Base-by-base conservation (phyloP, 1,140 invertebrate genomes). In the Drosophila grimshawi region DNA sequence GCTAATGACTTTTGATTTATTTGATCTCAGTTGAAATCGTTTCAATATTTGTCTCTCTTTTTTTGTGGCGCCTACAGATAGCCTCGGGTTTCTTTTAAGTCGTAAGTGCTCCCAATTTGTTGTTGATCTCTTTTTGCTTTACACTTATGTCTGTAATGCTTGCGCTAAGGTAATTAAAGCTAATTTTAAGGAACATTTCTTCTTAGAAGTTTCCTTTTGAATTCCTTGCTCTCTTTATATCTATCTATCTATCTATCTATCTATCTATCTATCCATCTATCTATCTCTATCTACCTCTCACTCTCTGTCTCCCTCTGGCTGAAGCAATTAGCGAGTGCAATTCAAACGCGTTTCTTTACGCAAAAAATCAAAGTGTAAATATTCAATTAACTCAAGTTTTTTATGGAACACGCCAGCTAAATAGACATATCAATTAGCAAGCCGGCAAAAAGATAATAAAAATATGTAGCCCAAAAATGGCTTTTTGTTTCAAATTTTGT, bases 1-100 rank as follows among this genome's bases (percentile, higher is more conserved):
- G 60, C 61, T 78, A 79, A 76, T 80, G 62, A 39, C 29, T 46
- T 66, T 72, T 69, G 76, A 79, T 78, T 86, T 80, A 70, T 82
- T 74, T 71, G 56, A 33, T 52, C 64, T 67, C 43, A 53, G 67
- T 39, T 82, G 59, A 67, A 76, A 63, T 56, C 66, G 76, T 66
- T 86, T 69, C 57, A 59, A 73, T 75, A 60, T 72, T 77, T 81
- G 75, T 33, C 62, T 60, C 63, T 46, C 62, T 73, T 19, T 19
- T 19, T 19, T n/a, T n/a, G 10, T n/a, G 39, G 39, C 3, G 39
- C 39, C 39, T 43, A n/a, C 32, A 45, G 29, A 52, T 46, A 53
- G 46, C 53, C 53, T 51, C 62, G 67, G 61, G 10, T 45, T 57
- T 35, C 29, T 19, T 48, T 64, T n/a, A 30, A 33, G 4, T 49